These are phyloP conservation scores for Panurus biarmicus DNA, from an alignment of 2,113 vertebrate genomes.

Conservation along the genomic window DNA sequence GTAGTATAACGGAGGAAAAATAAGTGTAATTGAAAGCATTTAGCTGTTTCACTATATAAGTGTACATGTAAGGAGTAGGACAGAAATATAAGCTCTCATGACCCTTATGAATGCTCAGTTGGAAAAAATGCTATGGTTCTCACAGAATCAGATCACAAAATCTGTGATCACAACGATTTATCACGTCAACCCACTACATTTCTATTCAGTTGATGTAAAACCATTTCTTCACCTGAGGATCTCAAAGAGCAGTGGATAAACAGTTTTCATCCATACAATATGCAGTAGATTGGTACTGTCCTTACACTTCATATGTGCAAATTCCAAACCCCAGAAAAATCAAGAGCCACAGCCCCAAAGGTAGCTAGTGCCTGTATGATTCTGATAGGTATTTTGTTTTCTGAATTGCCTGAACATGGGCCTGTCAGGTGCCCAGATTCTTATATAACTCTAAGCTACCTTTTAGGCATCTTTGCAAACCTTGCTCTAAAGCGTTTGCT, in stretches of 20 bases:
- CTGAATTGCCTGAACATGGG: neutral
- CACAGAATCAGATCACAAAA: neutral
- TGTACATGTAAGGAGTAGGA: neutral
- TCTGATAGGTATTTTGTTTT: neutral
- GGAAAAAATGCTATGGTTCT: neutral
- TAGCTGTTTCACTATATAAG: neutral
- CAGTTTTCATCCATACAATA: neutral
- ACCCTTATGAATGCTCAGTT: neutral
- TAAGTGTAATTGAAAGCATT: neutral
- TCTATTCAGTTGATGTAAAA: neutral
- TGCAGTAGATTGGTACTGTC: neutral
- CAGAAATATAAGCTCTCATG: neutral
- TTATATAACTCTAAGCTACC: neutral
- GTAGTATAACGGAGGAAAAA: neutral
- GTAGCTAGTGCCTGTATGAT: neutral
- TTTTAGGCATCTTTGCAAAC: neutral
- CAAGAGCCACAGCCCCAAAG: rapidly evolving
- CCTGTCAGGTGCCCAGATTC: neutral
- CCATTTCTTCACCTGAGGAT: neutral
- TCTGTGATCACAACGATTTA: neutral
- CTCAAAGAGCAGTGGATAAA: neutral
- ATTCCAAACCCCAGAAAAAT: neutral
- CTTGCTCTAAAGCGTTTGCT: neutral
- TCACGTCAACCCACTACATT: neutral
- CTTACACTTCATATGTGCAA: neutral